Percentiles rank a stretch among this genome's conserved stretches.
Conservation (phyloP, 2,888 invertebrate genomes). For the Gnatocerus cornutus region DNA sequence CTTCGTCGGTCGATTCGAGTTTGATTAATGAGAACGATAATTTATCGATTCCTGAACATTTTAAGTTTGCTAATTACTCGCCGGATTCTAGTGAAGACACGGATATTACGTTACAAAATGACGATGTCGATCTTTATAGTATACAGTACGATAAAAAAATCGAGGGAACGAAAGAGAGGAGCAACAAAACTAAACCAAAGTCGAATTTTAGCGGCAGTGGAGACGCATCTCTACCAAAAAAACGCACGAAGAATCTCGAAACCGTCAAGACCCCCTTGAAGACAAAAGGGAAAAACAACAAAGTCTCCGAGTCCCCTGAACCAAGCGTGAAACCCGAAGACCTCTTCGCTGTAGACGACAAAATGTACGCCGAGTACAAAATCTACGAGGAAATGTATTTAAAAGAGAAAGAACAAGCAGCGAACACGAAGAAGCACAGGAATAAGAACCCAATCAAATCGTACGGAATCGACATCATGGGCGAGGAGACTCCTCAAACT, state of each 20-base stretch:
- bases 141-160: conserved; percentile 74
- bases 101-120: conserved; percentile 55
- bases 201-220: conserved; percentile 12
- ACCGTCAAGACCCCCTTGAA: neutral
- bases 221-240: neutral
- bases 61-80: conserved; percentile 60
- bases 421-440: conserved; percentile 61
- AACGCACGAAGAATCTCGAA: neutral
- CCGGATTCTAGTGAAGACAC: conserved; percentile 61
- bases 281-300: conserved; percentile 12
- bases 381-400: conserved; percentile 68
- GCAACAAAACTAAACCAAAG: conserved; percentile 26
- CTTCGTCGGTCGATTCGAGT: conserved; percentile 74
- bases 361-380: conserved; percentile 69
- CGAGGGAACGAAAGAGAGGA: conserved; percentile 59
- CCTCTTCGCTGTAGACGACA: conserved; percentile 66
- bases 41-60: conserved; percentile 73
- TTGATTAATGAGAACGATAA: conserved; percentile 83
- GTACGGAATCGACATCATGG: conserved; percentile 28
- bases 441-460: conserved; percentile 53
- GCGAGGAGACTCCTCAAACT: conserved; percentile 26
- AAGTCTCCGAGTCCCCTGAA: conserved; percentile 13
- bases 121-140: conserved; percentile 70
- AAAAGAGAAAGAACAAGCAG: conserved; percentile 69
- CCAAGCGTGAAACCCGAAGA: conserved; percentile 61